phyloP scores from a whole-genome alignment of 2,888 invertebrate species.

The Drosophila merina region DNA sequence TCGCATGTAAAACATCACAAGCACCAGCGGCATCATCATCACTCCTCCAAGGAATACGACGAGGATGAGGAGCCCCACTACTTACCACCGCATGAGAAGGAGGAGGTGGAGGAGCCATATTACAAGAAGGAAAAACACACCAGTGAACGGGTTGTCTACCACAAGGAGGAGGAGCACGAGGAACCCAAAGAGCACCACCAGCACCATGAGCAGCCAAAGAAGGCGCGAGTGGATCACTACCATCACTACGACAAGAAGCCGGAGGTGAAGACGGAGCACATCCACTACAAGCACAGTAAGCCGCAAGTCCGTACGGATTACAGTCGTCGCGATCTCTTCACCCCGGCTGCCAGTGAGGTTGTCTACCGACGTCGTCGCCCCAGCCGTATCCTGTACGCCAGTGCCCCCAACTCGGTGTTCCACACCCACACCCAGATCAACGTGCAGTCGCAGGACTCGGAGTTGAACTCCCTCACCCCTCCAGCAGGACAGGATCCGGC shows the following conservation, averaged over 20 bases:
- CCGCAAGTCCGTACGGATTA: constrained; percentile 48
- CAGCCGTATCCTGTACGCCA: constrained; percentile 61
- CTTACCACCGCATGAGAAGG: constrained; percentile 49
- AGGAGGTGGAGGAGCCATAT: constrained; percentile 39
- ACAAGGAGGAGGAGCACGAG: constrained; percentile 52
- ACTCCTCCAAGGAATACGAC: constrained; percentile 36
- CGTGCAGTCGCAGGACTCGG: constrained; percentile 73
- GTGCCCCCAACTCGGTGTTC: constrained; percentile 74
- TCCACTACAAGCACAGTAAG: constrained; percentile 61
- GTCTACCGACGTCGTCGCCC: constrained; percentile 53
- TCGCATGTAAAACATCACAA: constrained; percentile 57
- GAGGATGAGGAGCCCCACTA: constrained; percentile 57
- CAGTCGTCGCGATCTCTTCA: constrained; percentile 34
- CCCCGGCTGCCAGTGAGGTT: constrained; percentile 41
- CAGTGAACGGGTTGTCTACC: constrained; percentile 60
- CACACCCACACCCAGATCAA: constrained; percentile 78
- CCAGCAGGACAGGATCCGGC: constrained; percentile 24
- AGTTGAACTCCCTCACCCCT: constrained; percentile 54
- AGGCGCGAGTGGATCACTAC: constrained; percentile 64
- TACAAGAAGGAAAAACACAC: constrained; percentile 63
- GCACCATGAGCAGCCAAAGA: constrained; percentile 56
- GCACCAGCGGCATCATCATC: constrained; percentile 46
- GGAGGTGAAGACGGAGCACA: constrained; percentile 52
- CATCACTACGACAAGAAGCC: constrained; percentile 71
- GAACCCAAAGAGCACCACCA: constrained; percentile 19